A percentile compares a stretch with the other conserved stretches of the same genome.
Conservation (phyloP, 1,140 invertebrate species). For the Drosophila triauraria region DNA sequence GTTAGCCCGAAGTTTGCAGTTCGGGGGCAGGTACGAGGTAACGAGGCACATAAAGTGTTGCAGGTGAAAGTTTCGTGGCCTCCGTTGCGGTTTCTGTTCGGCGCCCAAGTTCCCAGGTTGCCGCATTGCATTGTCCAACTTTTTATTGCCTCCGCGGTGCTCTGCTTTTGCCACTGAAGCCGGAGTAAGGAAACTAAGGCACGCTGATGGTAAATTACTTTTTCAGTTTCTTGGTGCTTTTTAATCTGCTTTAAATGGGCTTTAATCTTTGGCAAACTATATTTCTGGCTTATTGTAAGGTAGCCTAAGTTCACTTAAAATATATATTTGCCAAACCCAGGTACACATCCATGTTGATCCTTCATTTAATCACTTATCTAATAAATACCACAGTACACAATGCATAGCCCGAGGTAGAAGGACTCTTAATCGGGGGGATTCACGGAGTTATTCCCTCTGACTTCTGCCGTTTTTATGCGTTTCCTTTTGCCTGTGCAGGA, state of each 20-base stretch:
- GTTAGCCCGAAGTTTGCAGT: conserved; percentile 8
- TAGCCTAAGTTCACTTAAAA: too few relatives aligned
- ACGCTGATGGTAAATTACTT: conserved; percentile 11
- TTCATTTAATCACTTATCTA: conserved; percentile 31
- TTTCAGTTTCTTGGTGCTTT: neutral
- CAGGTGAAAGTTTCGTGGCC: conserved; percentile 45
- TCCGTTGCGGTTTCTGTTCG: conserved; percentile 33
- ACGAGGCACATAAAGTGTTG: conserved; percentile 38
- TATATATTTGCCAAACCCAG: too few relatives aligned
- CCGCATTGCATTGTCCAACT: conserved; percentile 44
- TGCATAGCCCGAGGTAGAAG: neutral
- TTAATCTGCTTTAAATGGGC: conserved; percentile 10
- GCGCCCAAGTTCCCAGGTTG: conserved; percentile 24
- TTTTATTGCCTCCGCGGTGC: conserved; percentile 41
- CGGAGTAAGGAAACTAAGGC: conserved; percentile 8
- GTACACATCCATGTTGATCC: neutral
- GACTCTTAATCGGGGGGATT: conserved; percentile 3
- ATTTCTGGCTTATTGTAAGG: neutral
- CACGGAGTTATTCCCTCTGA: conserved; percentile 38
- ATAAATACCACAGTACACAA: conserved; percentile 49
- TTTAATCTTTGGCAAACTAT: neutral
- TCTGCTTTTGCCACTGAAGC: conserved; percentile 12
- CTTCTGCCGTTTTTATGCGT: conserved; percentile 46
- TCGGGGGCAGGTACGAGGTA: conserved; percentile 1
- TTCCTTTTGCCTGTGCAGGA: conserved; percentile 8